These are phyloP conservation scores for Ptilodon capucinus DNA, from an alignment of 2,888 invertebrate genomes.

Conservation along the genomic window DNA sequence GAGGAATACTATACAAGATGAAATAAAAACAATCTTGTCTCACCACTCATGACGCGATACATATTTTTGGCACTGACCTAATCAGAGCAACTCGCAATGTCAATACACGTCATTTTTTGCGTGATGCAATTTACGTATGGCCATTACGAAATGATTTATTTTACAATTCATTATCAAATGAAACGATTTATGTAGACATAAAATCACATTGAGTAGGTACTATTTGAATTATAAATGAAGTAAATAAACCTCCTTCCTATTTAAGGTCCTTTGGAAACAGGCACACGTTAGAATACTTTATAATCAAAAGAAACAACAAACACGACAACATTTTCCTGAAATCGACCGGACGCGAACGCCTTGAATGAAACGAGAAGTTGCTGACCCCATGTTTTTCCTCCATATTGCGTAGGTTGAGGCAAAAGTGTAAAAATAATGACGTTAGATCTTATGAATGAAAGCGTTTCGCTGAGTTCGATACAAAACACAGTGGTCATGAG, in stretches of 20 bases:
- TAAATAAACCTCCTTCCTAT: too few species aligned
- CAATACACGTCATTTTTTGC: conserved; percentile 27
- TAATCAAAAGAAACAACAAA: conserved; percentile 3
- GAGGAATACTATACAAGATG: not conserved
- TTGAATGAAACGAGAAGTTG: not conserved
- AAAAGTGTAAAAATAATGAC: not conserved
- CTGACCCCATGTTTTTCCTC: not conserved
- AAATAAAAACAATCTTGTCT: conserved; percentile 8
- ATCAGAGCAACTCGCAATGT: conserved; percentile 26
- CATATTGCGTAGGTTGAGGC: not conserved
- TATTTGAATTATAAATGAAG: too few species aligned
- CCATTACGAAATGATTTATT: conserved; percentile 16
- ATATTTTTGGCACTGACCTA: conserved; percentile 33
- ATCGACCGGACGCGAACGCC: not conserved
- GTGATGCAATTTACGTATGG: conserved; percentile 15
- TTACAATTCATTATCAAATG: too few species aligned
- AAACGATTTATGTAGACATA: too few species aligned
- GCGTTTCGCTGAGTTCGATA: not conserved
- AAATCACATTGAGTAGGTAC: too few species aligned
- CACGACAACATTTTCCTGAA: not conserved
- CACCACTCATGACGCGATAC: conserved; percentile 16
- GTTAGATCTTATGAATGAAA: not conserved
- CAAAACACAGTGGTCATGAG: not conserved
- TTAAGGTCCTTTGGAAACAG: too few species aligned
- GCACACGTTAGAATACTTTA: not conserved